Evolutionary conservation across 1,140 invertebrate genomes (phyloP).

Genomic region (Danaus melanippus): DNA sequence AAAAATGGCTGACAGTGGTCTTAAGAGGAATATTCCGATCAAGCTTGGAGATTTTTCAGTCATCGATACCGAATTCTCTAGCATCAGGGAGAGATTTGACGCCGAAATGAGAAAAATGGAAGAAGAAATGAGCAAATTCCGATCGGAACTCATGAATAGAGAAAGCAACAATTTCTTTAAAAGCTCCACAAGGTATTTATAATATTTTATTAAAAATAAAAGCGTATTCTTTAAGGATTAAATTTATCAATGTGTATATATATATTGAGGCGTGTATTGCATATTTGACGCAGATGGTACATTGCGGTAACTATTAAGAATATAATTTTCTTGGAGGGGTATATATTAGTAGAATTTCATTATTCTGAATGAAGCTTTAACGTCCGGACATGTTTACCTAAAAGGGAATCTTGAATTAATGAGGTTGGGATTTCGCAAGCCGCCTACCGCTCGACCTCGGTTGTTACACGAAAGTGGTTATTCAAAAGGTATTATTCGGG

Average conservation of each 20-base stretch:
- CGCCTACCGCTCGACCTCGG: constrained; percentile 43
- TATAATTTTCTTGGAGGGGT: constrained; percentile 20
- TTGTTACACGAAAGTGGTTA: constrained; percentile 48
- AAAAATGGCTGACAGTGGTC: constrained; percentile 83
- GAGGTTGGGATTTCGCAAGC: constrained; percentile 58
- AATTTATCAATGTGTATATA: background rate
- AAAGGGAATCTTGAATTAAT: constrained; percentile 67
- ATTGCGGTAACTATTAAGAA: constrained; percentile 25
- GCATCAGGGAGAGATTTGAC: constrained; percentile 95
- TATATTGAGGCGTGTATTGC: constrained; percentile 12
- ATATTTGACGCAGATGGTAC: constrained; percentile 9
- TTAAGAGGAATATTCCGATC: constrained; percentile 92
- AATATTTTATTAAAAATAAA: constrained; percentile 19
- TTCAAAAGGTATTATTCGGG: constrained; percentile 66
- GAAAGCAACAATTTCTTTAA: constrained; percentile 93
- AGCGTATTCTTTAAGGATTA: too few species aligned
- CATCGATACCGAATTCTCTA: constrained; percentile 96
- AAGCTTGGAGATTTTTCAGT: constrained; percentile 95
- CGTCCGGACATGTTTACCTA: constrained; percentile 50
- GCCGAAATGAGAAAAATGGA: constrained; percentile 98
- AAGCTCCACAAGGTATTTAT: constrained; percentile 84
- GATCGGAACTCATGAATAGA: constrained; percentile 92
- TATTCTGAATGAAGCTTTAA: constrained; percentile 50
- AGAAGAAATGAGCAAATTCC: constrained; percentile 97
- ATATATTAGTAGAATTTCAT: constrained; percentile 41